Base-by-base conservation (phyloP, 1,140 invertebrate species). In the Halesus radiatus region DNA sequence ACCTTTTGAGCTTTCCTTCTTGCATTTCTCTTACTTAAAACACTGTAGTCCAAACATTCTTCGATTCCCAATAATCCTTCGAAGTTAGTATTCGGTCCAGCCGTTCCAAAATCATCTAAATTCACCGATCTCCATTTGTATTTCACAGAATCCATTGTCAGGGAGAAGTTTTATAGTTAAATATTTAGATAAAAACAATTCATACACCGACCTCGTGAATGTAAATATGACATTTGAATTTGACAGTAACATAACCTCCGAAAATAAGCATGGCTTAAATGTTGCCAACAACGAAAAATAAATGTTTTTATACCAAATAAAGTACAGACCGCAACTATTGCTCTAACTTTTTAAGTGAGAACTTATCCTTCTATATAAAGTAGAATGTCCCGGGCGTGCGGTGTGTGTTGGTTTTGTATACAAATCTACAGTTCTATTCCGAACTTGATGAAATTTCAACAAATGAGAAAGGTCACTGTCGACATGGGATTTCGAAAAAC, bases 41-140 rank as follows among this genome's bases (percentile, higher is more conserved):
- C 85, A 50, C 88, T 88, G 83, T 93, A 93, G 84, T 91, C 88
- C 0, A 88, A 89, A 82, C 92, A 91, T 86, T 93, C 92, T 85
- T 93, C 92, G 53, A 93, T 89, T 20, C 91, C 92, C 58, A 92
- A 87, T 80, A 93, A 90, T 23, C 91, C 92, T 58, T 92, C 89
- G 56, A 91, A 86, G 62, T 88, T 85, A 70, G 86, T 86, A 37
- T 85, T 85, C 2, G 87, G 84, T 66, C 90, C 85, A 66, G 90
- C 84, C 15, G 87, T 83, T 64, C 90, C 86, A 58, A 89, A 86
- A 16, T 88, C 91, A 64, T 92, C 91, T 53, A 93, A 85, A 68
- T 89, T 85, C 0, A 93, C 84, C 0, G 91, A 88, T 85, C 91
- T 89, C 92, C 92, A 93, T 83, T 88, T 88, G 54, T 87, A 80